Base-by-base conservation (phyloP, 2,888 invertebrate genomes). In the Amaurobius ferox region DNA sequence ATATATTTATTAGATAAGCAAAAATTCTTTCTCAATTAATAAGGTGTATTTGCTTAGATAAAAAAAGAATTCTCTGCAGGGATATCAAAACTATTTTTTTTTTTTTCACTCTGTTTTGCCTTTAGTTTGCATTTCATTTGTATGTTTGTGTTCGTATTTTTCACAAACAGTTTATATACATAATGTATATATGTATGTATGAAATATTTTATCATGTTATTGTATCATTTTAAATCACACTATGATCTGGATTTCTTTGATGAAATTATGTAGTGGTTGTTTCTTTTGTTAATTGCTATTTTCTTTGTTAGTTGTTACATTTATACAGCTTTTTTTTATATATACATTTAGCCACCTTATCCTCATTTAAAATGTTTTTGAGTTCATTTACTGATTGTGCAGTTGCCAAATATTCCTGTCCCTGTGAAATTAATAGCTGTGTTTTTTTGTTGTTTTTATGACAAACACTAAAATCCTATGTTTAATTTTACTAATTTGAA, bases 111-210 rank as follows among this genome's bases (percentile, higher is more conserved):
- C n/a, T n/a, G n/a, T 7, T 9, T 44, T 44, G 44, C 44, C 16
- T 44, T 44, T 44, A 44, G 2, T n/a, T n/a, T n/a, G n/a, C n/a
- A n/a, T n/a, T n/a, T n/a, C n/a, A 11, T 44, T 11, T 44, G 16
- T 44, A 44, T 44, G 44, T 44, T 16, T 44, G 44, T 44, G 16
- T 44, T 5, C 16, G 2, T 44, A 2, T 44, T 44, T 44, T 55
- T 55, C 23, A 9, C n/a, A 23, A 3, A 55, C 16, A 55, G 23
- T 55, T 44, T 7, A n/a, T 55, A 55, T 55, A 55, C 23, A 55
- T 55, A 55, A 23, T 55, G 55, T 55, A 55, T 23, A 55, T 55
- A 55, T n/a, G 16, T 55, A 29, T 70, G 70, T 70, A 44, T 70
- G 48, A 39, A 39, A 39, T 28, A 70, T 16, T 39, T 35, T 67